Base-by-base conservation (phyloP, 2,888 invertebrate species). In the Vesta saturnalis region DNA sequence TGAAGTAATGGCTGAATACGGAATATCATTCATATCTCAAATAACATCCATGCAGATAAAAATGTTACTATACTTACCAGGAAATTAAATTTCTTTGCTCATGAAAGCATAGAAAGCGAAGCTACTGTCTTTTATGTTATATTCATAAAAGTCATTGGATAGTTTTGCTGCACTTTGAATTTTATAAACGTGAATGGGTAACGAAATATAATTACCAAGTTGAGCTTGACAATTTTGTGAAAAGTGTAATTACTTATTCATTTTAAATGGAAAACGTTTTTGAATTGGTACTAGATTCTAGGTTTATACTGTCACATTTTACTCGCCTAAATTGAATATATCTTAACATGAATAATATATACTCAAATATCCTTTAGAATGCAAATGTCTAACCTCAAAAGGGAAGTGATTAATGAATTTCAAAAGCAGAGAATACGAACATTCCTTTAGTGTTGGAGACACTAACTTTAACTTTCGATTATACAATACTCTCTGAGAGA, bases 241-340 rank as follows among this genome's bases (percentile, higher is more conserved):
- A 39, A 39, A 39, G 39, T 39, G 39, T n/a, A 39, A 39, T 39
- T 39, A 39, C 39, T 39, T 39, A 39, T 39, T 39, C 39, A 39
- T 39, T 39, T n/a, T 39, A 39, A 39, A 39, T 39, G 39, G 23
- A n/a, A 39, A 39, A 12, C 39, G 39, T 39, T 39, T 39, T 39
- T 39, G 39, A 39, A 39, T n/a, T 39, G 39, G 39, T 39, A 8
- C 39, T 39, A 39, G 39, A n/a, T 39, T 39, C 39, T 39, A n/a
- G n/a, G n/a, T n/a, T n/a, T n/a, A 39, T 39, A n/a, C n/a, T n/a
- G n/a, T n/a, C 39, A n/a, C 39, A 39, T 39, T 39, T 39, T n/a
- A 39, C 39, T 39, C n/a, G 39, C 39, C 39, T 39, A 39, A 39
- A 39, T 39, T 39, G 39, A 39, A 39, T 39, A 39, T 39, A 39